Evolutionary conservation across 2,888 invertebrate species (phyloP).

Genomic region (Drosophila mettleri): DNA sequence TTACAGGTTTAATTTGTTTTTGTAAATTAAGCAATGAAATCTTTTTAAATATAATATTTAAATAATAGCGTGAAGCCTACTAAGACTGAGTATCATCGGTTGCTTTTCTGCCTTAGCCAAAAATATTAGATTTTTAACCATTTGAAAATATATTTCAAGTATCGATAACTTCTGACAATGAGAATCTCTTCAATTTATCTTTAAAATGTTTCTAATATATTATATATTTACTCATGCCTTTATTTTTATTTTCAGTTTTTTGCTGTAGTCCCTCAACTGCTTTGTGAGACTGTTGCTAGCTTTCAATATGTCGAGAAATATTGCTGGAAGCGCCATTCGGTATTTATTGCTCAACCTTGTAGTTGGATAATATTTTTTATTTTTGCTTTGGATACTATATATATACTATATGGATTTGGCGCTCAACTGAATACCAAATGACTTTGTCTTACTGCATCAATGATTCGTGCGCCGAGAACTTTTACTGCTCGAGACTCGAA

Average conservation of each 20-base stretch:
- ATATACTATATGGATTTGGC: slow-evolving; percentile 5
- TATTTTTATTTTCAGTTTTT: not conserved
- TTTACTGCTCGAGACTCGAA: slow-evolving; percentile 7
- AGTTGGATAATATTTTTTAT: slow-evolving; percentile 10
- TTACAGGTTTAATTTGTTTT: not conserved
- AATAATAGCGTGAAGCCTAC: not conserved
- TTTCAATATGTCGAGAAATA: not conserved
- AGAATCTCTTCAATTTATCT: too few species aligned
- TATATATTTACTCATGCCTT: not conserved
- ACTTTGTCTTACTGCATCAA: slow-evolving; percentile 49
- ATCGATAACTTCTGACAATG: not conserved
- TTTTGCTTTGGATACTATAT: slow-evolving; percentile 9
- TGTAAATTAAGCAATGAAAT: too few species aligned
- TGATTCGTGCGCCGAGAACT: slow-evolving; percentile 44
- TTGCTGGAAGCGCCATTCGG: slow-evolving; percentile 10
- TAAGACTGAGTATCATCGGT: too few species aligned
- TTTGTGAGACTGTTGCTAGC: not conserved
- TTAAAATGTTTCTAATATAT: not conserved
- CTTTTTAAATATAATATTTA: too few species aligned
- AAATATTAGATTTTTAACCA: too few species aligned
- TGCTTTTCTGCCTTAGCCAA: too few species aligned
- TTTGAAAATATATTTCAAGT: not conserved
- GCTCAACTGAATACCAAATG: slow-evolving; percentile 37
- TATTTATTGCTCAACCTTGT: slow-evolving; percentile 19
- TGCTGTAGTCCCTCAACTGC: not conserved